Conservation (phyloP, 1,140 invertebrate genomes). For the Aphaenogaster ashmeadi region DNA sequence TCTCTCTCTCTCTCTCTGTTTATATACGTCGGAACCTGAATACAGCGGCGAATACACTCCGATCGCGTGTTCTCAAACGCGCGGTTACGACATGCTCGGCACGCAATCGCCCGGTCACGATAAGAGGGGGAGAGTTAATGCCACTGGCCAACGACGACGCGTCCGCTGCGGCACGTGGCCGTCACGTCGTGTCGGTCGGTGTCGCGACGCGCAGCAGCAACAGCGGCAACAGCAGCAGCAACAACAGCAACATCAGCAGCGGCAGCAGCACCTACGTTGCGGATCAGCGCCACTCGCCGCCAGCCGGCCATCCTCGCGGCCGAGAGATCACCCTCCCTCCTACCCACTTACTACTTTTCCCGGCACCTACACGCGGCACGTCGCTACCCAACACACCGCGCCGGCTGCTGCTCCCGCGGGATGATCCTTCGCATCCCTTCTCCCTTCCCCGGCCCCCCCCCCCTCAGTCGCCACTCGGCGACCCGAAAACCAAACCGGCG, state of each 20-base stretch:
- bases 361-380: conserved; percentile 29
- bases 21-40: conserved; percentile 23
- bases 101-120: conserved; percentile 40
- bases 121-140: conserved; percentile 58
- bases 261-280: conserved; percentile 67
- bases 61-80: conserved; percentile 42
- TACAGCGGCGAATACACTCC: conserved; percentile 27
- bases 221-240: not conserved
- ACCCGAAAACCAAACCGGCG: conserved; percentile 72
- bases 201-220: conserved; percentile 74
- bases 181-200: conserved; percentile 76
- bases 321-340: conserved; percentile 22
- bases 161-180: conserved; percentile 78
- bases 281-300: conserved; percentile 65
- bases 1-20: not conserved
- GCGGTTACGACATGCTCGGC: conserved; percentile 53
- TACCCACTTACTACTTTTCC: not conserved
- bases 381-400: conserved; percentile 49
- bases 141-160: conserved; percentile 53
- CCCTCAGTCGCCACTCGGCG: conserved; percentile 80
- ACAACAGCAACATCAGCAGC: not conserved
- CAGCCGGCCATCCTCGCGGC: conserved; percentile 67
- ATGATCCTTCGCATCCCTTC: conserved; percentile 54
- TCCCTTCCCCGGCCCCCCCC: conserved; percentile 18
- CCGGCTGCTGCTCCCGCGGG: conserved; percentile 61